These are phyloP conservation scores for Trichonephila clavata DNA, from an alignment of 1,140 invertebrate species.

Conservation along the genomic window DNA sequence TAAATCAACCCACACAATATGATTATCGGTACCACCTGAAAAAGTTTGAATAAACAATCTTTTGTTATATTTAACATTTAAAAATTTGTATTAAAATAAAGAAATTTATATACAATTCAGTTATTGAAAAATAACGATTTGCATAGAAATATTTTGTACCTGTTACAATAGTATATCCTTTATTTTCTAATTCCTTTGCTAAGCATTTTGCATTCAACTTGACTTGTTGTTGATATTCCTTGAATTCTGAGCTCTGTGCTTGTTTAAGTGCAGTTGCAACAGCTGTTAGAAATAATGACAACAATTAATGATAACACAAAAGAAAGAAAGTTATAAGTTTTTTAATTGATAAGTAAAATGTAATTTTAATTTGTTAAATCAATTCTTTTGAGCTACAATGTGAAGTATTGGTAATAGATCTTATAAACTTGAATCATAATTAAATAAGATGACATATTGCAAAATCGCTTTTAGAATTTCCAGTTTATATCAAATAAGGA, in stretches of 20 bases:
- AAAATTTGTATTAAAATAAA: neutral
- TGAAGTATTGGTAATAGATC: too few relatives aligned
- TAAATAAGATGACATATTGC: too few relatives aligned
- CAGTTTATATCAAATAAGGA: too few relatives aligned
- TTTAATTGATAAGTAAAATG: too few relatives aligned
- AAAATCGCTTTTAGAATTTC: too few relatives aligned
- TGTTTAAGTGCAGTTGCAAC: slow-evolving; percentile 85
- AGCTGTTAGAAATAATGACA: slow-evolving; percentile 78
- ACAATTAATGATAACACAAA: neutral
- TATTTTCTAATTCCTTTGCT: slow-evolving; percentile 81
- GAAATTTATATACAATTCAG: too few relatives aligned
- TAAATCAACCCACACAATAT: slow-evolving; percentile 88
- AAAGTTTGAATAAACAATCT: slow-evolving; percentile 10
- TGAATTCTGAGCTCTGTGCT: slow-evolving; percentile 83
- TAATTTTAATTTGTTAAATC: too few relatives aligned
- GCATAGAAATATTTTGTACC: slow-evolving; percentile 33
- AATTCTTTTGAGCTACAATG: too few relatives aligned
- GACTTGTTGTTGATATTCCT: slow-evolving; percentile 84
- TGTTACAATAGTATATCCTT: slow-evolving; percentile 79
- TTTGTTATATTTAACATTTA: slow-evolving; percentile 58
- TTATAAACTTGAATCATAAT: too few relatives aligned
- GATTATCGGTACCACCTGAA: slow-evolving; percentile 85
- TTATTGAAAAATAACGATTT: too few relatives aligned
- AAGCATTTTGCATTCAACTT: slow-evolving; percentile 83
- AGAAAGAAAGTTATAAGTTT: neutral